These are phyloP conservation scores for Sinonovacula constricta DNA, from an alignment of 1,140 invertebrate species.

Conservation along the genomic window DNA sequence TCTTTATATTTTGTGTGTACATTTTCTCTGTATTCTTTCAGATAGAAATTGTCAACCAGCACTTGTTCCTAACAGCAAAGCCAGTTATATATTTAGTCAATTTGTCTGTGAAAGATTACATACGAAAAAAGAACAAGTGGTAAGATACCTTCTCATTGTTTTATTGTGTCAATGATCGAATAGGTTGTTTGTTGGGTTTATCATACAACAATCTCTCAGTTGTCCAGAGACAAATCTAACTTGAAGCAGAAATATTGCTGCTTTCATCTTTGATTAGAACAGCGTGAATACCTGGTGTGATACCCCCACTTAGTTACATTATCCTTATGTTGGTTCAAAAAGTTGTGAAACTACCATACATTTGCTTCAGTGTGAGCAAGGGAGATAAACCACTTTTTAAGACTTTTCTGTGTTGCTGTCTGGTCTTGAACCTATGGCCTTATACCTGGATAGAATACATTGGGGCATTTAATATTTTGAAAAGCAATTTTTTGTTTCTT, in stretches of 20 bases:
- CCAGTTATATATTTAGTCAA: conserved; percentile 99
- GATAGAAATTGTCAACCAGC: conserved; percentile 98
- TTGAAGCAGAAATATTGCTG: background rate
- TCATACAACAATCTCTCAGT: background rate
- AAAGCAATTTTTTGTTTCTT: no score
- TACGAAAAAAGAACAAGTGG: conserved; percentile 99
- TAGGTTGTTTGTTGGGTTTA: background rate
- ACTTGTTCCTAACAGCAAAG: conserved; percentile 98
- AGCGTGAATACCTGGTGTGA: background rate
- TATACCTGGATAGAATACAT: no score
- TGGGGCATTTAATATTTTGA: no score
- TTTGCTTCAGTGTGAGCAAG: background rate
- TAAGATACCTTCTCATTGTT: no score
- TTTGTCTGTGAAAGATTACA: conserved; percentile 98
- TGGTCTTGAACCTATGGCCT: background rate
- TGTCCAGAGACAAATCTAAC: background rate
- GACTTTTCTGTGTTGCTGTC: background rate
- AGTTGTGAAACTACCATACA: background rate
- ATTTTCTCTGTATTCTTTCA: conserved; percentile 79
- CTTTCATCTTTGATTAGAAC: background rate
- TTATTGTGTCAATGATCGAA: no score
- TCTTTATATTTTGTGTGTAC: conserved; percentile 41
- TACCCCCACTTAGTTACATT: background rate
- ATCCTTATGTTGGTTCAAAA: background rate
- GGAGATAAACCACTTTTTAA: background rate